Conservation (phyloP, 2,888 invertebrate genomes). For the Bombylius discolor region DNA sequence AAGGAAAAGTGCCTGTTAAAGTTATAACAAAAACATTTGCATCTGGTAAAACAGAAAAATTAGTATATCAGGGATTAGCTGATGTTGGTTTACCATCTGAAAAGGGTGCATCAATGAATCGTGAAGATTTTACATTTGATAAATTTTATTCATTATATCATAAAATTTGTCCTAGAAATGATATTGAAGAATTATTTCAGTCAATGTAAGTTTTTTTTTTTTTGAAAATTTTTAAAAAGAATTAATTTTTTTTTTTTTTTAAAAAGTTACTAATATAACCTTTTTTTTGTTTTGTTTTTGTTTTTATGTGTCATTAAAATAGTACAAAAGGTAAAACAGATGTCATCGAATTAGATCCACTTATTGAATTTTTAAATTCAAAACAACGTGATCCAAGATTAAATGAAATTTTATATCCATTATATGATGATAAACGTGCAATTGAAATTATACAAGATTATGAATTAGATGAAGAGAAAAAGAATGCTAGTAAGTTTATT, state of each 20-base stretch:
- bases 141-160: slow-evolving; percentile 97
- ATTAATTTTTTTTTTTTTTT: too few relatives aligned
- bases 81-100: slow-evolving; percentile 89
- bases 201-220: slow-evolving; percentile 62
- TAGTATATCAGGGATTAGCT: slow-evolving; percentile 91
- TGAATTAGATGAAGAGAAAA: slow-evolving; percentile 69
- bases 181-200: slow-evolving; percentile 94
- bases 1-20: slow-evolving; percentile 92
- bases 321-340: slow-evolving; percentile 86
- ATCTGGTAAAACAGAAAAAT: slow-evolving; percentile 97
- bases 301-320: slow-evolving; percentile 11
- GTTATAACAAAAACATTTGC: slow-evolving; percentile 95
- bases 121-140: slow-evolving; percentile 90
- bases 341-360: slow-evolving; percentile 71
- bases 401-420: slow-evolving; percentile 96
- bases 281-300: not conserved
- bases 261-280: not conserved
- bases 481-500: slow-evolving; percentile 23
- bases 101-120: slow-evolving; percentile 92
- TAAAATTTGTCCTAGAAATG: slow-evolving; percentile 96
- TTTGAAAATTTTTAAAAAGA: not conserved
- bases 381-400: slow-evolving; percentile 96
- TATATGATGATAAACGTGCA: slow-evolving; percentile 89
- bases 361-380: slow-evolving; percentile 89
- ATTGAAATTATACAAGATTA: slow-evolving; percentile 87